Base-by-base conservation (phyloP, 2,113 vertebrate species). In the Lophura nycthemera region DNA sequence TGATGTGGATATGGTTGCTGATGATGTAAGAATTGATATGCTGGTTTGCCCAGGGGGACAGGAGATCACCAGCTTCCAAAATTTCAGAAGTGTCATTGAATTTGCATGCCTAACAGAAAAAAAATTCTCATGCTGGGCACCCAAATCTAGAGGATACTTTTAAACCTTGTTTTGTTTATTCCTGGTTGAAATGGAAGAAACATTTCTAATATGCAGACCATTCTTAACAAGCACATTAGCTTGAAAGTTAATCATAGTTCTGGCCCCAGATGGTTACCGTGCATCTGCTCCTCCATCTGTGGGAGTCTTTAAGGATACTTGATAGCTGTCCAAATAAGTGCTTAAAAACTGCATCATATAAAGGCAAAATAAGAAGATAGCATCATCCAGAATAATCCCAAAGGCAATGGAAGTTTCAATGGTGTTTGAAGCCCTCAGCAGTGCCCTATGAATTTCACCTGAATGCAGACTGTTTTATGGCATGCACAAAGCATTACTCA, bases 221-320 rank as follows among this genome's bases (percentile, higher is more conserved):
- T 90, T 85, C 86, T 66, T 89, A 54, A 66, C 34, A 89, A 48
- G 22, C 80, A 36, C 19, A 50, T 32, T 79, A 78, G 89, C 81
- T 92, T 82, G n/a, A 54, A 92, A 93, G 70, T 92, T 93, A 95
- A 91, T 94, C 89, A 59, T 73, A 92, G 63, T 63, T 95, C 85
- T 88, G 79, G 75, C 45, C 90, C 64, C 88, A 91, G 72, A 93
- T 90, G 79, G 90, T 89, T 93, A 25, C 82, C 54, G 59, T 76
- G 83, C 88, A 77, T 96, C 88, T 94, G 66, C 70, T 89, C 52
- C 66, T 90, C 83, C 47, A 15, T 88, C 92, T 94, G 88, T 90
- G 88, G 86, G 83, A 88, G 90, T 93, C 83, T 85, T 88, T 90
- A 79, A 89, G 86, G 88, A 86, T 86, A 78, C 57, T 86, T 96